phyloP scores from a whole-genome alignment of 2,113 vertebrate species.

The Stegastes partitus region DNA sequence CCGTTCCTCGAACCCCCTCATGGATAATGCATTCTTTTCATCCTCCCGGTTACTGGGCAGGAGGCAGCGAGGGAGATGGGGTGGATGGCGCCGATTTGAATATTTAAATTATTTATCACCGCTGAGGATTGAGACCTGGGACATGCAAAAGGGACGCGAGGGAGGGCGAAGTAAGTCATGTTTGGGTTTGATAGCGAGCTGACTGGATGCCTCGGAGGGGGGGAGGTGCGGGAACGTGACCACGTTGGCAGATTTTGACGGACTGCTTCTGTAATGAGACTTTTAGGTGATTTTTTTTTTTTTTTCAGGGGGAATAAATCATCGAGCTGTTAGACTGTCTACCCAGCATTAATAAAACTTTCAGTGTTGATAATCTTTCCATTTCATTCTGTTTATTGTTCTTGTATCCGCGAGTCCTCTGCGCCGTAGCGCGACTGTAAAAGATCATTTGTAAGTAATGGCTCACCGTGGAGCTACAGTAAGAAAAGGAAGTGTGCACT shows the following conservation, averaged over 20 bases:
- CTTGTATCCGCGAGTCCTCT: background rate
- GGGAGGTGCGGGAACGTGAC: background rate
- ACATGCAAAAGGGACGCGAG: slow-evolving; percentile 35
- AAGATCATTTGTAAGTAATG: slow-evolving; percentile 34
- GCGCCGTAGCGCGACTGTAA: slow-evolving; percentile 16
- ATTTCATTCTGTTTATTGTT: slow-evolving; percentile 27
- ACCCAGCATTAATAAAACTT: slow-evolving; percentile 25
- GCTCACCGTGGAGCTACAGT: slow-evolving; percentile 37
- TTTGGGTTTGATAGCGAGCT: slow-evolving; percentile 36
- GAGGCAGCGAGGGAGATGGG: slow-evolving; percentile 63
- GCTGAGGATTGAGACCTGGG: slow-evolving; percentile 50
- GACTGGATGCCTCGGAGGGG: slow-evolving; percentile 7
- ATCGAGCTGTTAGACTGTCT: background rate
- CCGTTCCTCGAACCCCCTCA: slow-evolving; percentile 28
- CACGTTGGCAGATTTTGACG: background rate
- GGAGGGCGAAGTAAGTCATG: slow-evolving; percentile 33
- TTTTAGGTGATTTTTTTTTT: background rate
- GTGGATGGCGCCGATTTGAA: slow-evolving; percentile 73
- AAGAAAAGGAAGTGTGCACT: slow-evolving; percentile 23
- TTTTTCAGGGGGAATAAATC: background rate
- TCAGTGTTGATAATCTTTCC: slow-evolving; percentile 24
- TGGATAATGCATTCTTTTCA: slow-evolving; percentile 73
- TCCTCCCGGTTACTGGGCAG: slow-evolving; percentile 44
- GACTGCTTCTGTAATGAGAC: background rate
- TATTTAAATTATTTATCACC: slow-evolving; percentile 80